phyloP scores from a whole-genome alignment of 2,113 vertebrate genomes.

The Nothoprocta perdicaria region DNA sequence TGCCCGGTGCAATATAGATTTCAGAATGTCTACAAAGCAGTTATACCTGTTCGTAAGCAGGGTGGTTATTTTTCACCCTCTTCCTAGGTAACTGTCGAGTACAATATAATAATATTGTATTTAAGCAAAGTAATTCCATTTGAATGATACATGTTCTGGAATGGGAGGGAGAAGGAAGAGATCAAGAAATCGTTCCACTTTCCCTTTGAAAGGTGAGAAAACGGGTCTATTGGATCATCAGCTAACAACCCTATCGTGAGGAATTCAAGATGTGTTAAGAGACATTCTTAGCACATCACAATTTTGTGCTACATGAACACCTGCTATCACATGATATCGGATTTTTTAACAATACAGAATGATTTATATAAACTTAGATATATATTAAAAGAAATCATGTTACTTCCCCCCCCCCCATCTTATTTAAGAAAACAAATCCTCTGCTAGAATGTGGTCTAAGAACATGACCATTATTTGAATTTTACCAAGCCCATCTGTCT shows the following conservation, averaged over 20 bases:
- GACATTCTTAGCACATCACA: background rate
- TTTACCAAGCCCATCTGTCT: background rate
- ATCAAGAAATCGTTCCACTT: background rate
- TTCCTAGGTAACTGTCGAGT: background rate
- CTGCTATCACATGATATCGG: background rate
- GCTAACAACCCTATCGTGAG: background rate
- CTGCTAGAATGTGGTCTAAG: background rate
- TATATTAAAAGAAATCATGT: background rate
- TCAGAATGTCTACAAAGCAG: background rate
- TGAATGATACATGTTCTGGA: background rate
- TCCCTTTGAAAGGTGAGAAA: background rate
- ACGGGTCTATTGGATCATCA: background rate
- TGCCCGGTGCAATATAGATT: background rate
- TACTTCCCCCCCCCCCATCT: background rate
- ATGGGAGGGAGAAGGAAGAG: background rate
- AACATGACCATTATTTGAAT: fast-evolving
- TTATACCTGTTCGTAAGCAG: background rate
- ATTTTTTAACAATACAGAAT: background rate
- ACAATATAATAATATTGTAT: background rate
- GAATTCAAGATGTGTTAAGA: background rate
- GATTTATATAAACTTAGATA: background rate
- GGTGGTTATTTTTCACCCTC: background rate
- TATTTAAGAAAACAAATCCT: background rate
- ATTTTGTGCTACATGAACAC: background rate
- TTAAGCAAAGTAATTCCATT: background rate